These are phyloP conservation scores for Sardina pilchardus DNA, from an alignment of 2,113 vertebrate species.

Conservation along the genomic window DNA sequence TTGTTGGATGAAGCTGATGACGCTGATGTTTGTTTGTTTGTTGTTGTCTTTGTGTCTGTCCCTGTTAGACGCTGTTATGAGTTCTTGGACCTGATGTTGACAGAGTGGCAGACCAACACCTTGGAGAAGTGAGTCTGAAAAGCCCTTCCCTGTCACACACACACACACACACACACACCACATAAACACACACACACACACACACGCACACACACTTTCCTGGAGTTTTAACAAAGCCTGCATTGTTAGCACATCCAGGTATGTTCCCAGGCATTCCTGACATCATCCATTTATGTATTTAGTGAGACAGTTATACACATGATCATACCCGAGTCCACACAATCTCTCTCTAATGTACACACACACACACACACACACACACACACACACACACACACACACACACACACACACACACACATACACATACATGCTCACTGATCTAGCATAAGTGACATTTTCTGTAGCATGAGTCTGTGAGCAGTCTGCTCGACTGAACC, in stretches of 20 bases:
- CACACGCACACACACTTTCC: not conserved
- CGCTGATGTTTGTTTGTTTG: not conserved
- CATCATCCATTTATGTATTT: too few relatives aligned
- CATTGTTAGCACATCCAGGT: too few relatives aligned
- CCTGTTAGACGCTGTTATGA: constrained; percentile 88
- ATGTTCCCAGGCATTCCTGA: too few relatives aligned
- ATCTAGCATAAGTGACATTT: not conserved
- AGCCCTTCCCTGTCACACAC: not conserved
- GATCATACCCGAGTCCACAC: too few relatives aligned
- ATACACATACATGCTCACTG: too few relatives aligned
- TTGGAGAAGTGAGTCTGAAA: constrained; percentile 84
- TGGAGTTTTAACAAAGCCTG: too few relatives aligned
- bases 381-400: too few relatives aligned
- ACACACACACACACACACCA: not conserved
- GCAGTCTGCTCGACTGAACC: not conserved
- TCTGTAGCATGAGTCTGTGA: not conserved
- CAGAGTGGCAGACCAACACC: constrained; percentile 94
- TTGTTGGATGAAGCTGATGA: not conserved
- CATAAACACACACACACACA: not conserved
- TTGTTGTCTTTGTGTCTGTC: not conserved
- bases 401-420: too few relatives aligned
- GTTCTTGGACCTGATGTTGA: constrained; percentile 93
- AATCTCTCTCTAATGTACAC: too few relatives aligned
- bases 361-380: too few relatives aligned
- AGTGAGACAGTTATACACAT: too few relatives aligned